Evolutionary conservation across 2,797 vertebrate species (phyloP).

Genomic region (Myotis findleyi): DNA sequence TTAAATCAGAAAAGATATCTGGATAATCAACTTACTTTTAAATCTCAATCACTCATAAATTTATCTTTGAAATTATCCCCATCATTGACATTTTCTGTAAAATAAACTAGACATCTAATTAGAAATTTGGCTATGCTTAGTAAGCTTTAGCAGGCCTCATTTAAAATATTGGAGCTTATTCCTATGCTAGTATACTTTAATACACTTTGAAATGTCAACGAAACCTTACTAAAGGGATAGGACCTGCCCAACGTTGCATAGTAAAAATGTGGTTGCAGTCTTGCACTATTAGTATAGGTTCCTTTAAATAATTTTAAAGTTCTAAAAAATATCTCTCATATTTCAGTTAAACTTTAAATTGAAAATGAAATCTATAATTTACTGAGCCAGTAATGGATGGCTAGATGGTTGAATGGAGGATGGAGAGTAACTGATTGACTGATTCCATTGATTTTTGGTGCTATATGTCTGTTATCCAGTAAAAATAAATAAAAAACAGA

Average conservation of each 20-base stretch:
- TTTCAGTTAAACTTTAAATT: not conserved
- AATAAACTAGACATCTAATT: not conserved
- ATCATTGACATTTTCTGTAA: not conserved
- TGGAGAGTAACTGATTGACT: not conserved
- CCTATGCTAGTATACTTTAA: not conserved
- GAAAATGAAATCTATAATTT: constrained; percentile 15
- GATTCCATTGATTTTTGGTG: not conserved
- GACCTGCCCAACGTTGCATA: not conserved
- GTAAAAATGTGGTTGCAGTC: not conserved
- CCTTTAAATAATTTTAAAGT: not conserved
- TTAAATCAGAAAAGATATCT: constrained; percentile 23
- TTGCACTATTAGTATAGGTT: not conserved
- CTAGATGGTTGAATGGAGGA: not conserved
- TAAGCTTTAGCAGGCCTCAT: not conserved
- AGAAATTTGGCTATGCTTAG: not conserved
- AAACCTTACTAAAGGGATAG: not conserved
- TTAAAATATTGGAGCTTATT: constrained; percentile 12
- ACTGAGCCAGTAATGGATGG: not conserved
- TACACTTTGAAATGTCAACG: not conserved
- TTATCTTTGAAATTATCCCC: not conserved
- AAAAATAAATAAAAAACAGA: not conserved
- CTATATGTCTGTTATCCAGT: not conserved
- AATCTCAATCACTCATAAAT: not conserved
- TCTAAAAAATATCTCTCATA: not conserved
- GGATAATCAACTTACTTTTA: not conserved